Conservation (phyloP, 2,797 vertebrate genomes). For the Enteromius thamalakanensis region DNA sequence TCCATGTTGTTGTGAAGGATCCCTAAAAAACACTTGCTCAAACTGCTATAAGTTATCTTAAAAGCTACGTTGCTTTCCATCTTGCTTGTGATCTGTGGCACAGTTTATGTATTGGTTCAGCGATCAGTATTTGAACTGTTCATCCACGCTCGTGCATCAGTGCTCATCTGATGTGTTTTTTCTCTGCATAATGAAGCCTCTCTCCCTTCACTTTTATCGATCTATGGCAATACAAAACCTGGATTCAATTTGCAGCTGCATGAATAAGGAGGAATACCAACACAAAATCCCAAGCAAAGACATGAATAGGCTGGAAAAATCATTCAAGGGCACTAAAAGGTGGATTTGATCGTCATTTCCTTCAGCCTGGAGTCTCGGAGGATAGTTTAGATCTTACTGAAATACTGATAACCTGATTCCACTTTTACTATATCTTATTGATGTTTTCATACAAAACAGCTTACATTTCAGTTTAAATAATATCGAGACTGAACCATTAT, state of each 20-base stretch:
- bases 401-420: slow-evolving; percentile 23
- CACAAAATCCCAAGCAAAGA: not conserved
- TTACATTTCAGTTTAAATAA: slow-evolving; percentile 37
- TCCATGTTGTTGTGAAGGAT: not conserved
- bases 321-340: not conserved
- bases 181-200: slow-evolving; percentile 1
- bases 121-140: not conserved
- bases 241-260: not conserved
- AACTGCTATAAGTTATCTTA: not conserved
- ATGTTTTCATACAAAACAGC: slow-evolving; percentile 20
- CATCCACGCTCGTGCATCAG: slow-evolving; percentile 5
- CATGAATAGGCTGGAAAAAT: not conserved
- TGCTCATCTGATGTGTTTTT: not conserved
- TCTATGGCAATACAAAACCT: not conserved
- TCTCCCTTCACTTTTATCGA: slow-evolving; percentile 16
- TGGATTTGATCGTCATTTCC: not conserved
- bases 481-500: not conserved
- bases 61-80: not conserved
- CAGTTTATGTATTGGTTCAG: slow-evolving; percentile 5
- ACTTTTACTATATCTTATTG: slow-evolving; percentile 22
- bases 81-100: slow-evolving; percentile 1
- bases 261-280: not conserved
- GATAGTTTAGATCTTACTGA: not conserved
- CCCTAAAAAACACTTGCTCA: not conserved
- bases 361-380: not conserved